Conservation (phyloP, 30 jellyfish, hydroid and myxozoan species). For the Pelagia noctiluca region DNA sequence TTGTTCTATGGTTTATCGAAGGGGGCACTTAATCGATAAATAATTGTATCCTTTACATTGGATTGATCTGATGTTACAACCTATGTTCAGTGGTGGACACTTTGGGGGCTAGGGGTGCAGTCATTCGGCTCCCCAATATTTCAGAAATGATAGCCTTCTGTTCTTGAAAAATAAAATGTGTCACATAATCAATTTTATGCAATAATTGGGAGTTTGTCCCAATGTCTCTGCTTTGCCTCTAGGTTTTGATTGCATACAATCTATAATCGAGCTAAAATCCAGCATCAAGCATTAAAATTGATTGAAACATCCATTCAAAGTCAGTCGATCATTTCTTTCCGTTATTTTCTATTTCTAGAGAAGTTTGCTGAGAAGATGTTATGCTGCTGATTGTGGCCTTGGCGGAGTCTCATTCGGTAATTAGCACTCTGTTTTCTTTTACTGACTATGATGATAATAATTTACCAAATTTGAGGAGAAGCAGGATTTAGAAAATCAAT, state of each 20-base stretch:
- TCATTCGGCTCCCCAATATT: no score
- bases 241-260: neutral
- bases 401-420: constrained; percentile 49
- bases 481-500: no score
- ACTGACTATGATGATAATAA: neutral
- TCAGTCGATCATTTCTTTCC: neutral
- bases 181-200: neutral
- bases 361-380: constrained; percentile 25
- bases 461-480: no score
- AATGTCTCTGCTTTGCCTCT: neutral
- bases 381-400: constrained; percentile 33
- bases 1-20: no score
- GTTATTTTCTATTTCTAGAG: no score
- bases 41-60: no score
- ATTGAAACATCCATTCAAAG: neutral
- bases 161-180: no score
- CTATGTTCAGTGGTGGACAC: no score
- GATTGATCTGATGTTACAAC: no score
- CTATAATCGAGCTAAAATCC: neutral
- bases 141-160: no score
- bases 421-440: neutral
- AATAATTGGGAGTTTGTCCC: neutral
- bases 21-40: no score
- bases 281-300: neutral
- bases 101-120: no score